Conservation (phyloP, 2,888 invertebrate genomes). For the Polymixis lichenea region DNA sequence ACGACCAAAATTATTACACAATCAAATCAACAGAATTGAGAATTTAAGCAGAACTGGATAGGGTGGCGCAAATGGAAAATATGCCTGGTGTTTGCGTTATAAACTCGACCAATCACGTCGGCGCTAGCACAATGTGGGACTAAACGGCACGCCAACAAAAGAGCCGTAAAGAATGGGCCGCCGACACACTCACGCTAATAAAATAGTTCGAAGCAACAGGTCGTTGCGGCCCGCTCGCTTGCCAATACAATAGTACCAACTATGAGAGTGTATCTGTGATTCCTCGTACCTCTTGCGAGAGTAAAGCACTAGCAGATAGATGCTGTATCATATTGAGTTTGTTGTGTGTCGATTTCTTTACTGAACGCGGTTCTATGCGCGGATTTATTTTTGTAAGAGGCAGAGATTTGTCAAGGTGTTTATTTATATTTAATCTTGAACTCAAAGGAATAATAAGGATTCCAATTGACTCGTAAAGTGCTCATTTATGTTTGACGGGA, state of each 20-base stretch:
- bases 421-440: constrained; percentile 49
- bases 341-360: constrained; percentile 47
- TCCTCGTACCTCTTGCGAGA: constrained; percentile 70
- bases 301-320: constrained; percentile 51
- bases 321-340: constrained; percentile 57
- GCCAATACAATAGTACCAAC: constrained; percentile 83
- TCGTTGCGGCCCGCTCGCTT: constrained; percentile 76
- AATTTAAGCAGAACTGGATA: constrained; percentile 52
- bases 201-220: constrained; percentile 90
- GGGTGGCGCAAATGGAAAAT: constrained; percentile 78
- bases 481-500: constrained; percentile 47
- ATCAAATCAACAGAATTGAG: constrained; percentile 55
- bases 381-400: constrained; percentile 41
- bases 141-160: constrained; percentile 88
- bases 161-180: constrained; percentile 89
- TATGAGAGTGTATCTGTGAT: constrained; percentile 75
- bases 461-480: constrained; percentile 49
- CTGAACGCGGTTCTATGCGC: constrained; percentile 12
- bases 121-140: constrained; percentile 82
- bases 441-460: constrained; percentile 45
- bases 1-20: constrained; percentile 57
- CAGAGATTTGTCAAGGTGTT: constrained; percentile 36
- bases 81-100: constrained; percentile 83
- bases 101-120: constrained; percentile 86
- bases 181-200: constrained; percentile 88